Percentiles rank a stretch among this genome's conserved stretches.
phyloP scores from a whole-genome alignment of 2,113 vertebrate species.

The Agelaius tricolor region DNA sequence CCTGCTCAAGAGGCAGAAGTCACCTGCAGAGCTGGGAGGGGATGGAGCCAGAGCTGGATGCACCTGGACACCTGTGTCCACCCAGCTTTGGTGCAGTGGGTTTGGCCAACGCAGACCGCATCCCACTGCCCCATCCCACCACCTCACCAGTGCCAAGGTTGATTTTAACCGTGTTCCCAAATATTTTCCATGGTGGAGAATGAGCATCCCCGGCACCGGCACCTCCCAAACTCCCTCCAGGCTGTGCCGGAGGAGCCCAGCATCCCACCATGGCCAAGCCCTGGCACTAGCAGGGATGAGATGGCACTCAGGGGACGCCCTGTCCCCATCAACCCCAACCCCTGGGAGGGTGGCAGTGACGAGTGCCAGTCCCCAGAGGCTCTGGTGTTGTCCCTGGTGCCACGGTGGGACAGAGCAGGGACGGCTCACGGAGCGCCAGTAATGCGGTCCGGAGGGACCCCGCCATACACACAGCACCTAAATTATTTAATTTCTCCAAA shows the following conservation, averaged over 20 bases:
- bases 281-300: accelerated
- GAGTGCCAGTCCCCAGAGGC: neutral
- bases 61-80: accelerated
- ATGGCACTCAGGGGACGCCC: neutral
- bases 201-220: accelerated
- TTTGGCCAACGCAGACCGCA: accelerated
- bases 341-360: neutral
- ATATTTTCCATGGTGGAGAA: accelerated
- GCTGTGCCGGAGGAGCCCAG: neutral
- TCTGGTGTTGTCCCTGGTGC: neutral
- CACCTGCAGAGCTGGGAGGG: accelerated
- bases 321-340: neutral
- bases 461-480: constrained; percentile 64
- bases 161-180: accelerated
- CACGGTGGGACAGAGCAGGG: neutral
- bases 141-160: accelerated
- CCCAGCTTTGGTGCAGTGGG: accelerated
- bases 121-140: accelerated
- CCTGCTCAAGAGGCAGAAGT: neutral
- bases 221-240: neutral
- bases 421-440: neutral
- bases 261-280: neutral
- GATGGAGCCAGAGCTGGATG: neutral
- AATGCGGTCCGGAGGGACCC: constrained; percentile 42
- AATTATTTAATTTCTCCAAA: constrained; percentile 85